Evolutionary conservation across 1,140 invertebrate species (phyloP).

Genomic region (Camponotus vicinus): DNA sequence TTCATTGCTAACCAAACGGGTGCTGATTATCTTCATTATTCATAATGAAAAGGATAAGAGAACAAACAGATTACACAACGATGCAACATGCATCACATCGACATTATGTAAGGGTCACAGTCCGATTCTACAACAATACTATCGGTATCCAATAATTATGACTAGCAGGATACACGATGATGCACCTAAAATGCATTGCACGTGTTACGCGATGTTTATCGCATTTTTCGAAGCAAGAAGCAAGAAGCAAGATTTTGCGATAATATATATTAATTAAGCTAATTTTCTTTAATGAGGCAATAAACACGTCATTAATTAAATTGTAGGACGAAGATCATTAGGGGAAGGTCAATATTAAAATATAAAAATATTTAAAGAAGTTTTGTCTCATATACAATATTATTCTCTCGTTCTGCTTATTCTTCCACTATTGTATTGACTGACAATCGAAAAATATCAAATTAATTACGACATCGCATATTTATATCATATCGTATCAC

Average conservation of each 20-base stretch:
- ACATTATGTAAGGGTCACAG: constrained; percentile 76
- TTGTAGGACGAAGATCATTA: not conserved
- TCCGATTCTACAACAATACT: constrained; percentile 68
- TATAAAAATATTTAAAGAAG: no score
- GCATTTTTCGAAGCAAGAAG: not conserved
- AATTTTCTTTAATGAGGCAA: constrained; percentile 3
- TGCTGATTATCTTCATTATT: constrained; percentile 29
- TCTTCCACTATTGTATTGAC: not conserved
- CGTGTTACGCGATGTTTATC: not conserved
- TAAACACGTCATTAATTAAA: not conserved
- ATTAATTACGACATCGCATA: constrained; percentile 33
- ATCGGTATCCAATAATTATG: constrained; percentile 70
- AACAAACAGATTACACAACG: constrained; percentile 75
- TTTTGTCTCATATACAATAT: not conserved
- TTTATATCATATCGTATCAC: constrained; percentile 34
- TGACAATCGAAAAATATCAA: not conserved
- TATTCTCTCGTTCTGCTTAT: not conserved
- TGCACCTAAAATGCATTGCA: constrained; percentile 53
- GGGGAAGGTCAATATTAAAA: not conserved
- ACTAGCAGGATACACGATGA: constrained; percentile 49
- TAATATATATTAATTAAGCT: not conserved
- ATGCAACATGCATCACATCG: constrained; percentile 45
- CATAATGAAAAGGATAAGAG: constrained; percentile 53
- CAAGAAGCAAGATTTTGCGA: not conserved
- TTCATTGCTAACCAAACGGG: not conserved